phyloP scores from a whole-genome alignment of 2,888 invertebrate genomes.

The Eupithecia subumbrata region DNA sequence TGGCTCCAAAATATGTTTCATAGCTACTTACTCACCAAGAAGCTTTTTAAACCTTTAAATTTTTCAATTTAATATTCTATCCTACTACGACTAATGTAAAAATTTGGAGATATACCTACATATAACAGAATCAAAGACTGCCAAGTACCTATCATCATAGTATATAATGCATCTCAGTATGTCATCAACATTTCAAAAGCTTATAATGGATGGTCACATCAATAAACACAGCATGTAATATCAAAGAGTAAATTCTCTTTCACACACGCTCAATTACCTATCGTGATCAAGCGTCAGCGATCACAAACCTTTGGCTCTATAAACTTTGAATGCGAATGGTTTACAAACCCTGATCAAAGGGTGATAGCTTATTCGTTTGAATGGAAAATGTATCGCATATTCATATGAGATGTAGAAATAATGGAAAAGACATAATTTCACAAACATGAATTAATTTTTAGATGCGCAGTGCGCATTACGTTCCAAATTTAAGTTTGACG shows the following conservation, averaged over 20 bases:
- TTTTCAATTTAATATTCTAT: too few relatives aligned
- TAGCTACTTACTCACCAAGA: too few relatives aligned
- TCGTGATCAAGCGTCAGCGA: slow-evolving; percentile 60
- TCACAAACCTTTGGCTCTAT: slow-evolving; percentile 64
- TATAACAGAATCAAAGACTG: too few relatives aligned
- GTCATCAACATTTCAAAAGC: slow-evolving; percentile 19
- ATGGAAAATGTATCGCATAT: slow-evolving; percentile 63
- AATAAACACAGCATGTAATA: slow-evolving; percentile 21
- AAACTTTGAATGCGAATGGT: slow-evolving; percentile 65
- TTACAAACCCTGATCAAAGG: slow-evolving; percentile 64
- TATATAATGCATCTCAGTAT: slow-evolving; percentile 10
- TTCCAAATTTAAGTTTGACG: too few relatives aligned
- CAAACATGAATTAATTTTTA: neutral
- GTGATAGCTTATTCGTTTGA: slow-evolving; percentile 70
- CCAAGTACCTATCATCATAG: neutral
- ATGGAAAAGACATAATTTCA: slow-evolving; percentile 29
- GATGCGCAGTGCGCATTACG: too few relatives aligned
- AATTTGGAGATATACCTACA: too few relatives aligned
- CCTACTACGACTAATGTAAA: too few relatives aligned
- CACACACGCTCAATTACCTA: slow-evolving; percentile 68
- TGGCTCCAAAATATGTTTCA: too few relatives aligned
- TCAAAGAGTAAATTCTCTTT: slow-evolving; percentile 56
- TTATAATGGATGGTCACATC: slow-evolving; percentile 20
- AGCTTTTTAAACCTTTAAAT: too few relatives aligned
- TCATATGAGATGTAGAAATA: slow-evolving; percentile 26